Base-by-base conservation (phyloP, 1,140 invertebrate genomes). In the Xylocopa sonorina region DNA sequence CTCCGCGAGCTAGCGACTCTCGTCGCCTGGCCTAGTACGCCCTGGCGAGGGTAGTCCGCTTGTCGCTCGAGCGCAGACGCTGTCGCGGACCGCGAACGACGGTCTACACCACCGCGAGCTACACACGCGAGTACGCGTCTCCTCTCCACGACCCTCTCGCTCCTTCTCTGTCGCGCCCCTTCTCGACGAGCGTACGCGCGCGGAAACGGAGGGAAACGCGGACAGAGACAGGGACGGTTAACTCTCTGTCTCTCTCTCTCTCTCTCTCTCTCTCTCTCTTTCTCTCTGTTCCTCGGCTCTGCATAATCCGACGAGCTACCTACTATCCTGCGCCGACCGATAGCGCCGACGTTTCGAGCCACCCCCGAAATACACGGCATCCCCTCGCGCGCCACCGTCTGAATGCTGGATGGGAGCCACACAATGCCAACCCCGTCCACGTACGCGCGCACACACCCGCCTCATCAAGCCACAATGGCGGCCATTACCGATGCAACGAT, bases 281-380 rank as follows among this genome's bases (percentile, higher is more conserved):
- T n/a, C n/a, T n/a, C n/a, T n/a, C n/a, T n/a, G n/a, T n/a, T n/a
- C n/a, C n/a, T 78, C 68, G 72, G 85, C 78, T 91, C 87, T 89
- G 89, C 89, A 91, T 92, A 92, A 93, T 92, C 90, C 85, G 86
- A 14, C 85, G 86, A 90, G 82, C 85, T 84, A 82, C 74, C 83
- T 86, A 82, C 85, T 77, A 71, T 78, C 80, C 86, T 78, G 84
- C 83, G 82, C 87, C 79, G 77, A 88, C 83, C 84, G 87, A 86
- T 88, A 88, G 82, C 87, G 84, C 83, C 83, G 81, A 83, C 84
- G 80, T 88, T 88, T 88, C 83, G 78, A 75, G 74, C 76, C 63
- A 76, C 55, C 67, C 71, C 76, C 86, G 76, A 87, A 81, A 86
- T 87, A 82, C 82, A 78, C 78, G 66, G 66, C 64, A 24, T 34